phyloP scores from a whole-genome alignment of 2,797 vertebrate genomes.

The Microctenopoma stevenorrisi region DNA sequence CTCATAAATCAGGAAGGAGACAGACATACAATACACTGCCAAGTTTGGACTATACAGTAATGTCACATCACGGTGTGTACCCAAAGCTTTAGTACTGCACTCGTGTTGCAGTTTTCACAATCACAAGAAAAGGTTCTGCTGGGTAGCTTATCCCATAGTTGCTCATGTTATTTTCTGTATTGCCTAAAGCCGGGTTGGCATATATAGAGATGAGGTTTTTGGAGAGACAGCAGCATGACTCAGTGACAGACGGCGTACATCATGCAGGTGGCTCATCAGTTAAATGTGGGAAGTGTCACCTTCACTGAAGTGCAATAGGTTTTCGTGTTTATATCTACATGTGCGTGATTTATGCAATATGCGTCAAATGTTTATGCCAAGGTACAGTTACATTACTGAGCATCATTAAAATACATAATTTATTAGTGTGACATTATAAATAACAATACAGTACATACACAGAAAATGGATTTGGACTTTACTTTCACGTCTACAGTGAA shows the following conservation, averaged over 20 bases:
- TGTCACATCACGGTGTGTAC: not conserved
- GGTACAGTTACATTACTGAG: conserved; percentile 1
- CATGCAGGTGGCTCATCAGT: conserved; percentile 16
- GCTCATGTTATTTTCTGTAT: not conserved
- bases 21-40: not conserved
- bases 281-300: conserved; percentile 38
- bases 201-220: conserved; percentile 9
- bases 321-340: conserved; percentile 2
- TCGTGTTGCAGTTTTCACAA: not conserved
- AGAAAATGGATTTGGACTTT: not conserved
- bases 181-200: not conserved
- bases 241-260: conserved; percentile 29
- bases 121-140: not conserved
- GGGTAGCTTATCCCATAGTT: not conserved
- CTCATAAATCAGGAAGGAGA: not conserved
- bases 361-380: not conserved
- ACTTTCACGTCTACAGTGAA: conserved; percentile 13
- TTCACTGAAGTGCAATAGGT: conserved; percentile 21
- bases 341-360: not conserved
- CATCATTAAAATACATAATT: not conserved
- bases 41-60: not conserved
- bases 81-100: conserved; percentile 1
- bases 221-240: conserved; percentile 28
- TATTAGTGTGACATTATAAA: not conserved
- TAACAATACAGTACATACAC: conserved; percentile 1